phyloP scores from a whole-genome alignment of 1,140 invertebrate genomes.

The Leucophenga varia region DNA sequence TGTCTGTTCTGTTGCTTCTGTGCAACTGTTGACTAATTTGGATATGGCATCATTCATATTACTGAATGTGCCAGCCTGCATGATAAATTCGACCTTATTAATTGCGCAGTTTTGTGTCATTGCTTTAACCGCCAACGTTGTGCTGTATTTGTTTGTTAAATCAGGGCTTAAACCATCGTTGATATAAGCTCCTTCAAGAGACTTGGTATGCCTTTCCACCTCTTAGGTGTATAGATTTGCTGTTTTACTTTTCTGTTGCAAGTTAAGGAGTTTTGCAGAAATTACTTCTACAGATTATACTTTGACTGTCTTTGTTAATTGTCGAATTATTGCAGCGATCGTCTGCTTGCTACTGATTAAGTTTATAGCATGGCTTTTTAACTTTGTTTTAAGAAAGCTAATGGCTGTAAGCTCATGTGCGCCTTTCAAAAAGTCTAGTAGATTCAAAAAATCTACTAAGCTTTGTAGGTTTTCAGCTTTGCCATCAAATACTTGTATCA shows the following conservation, averaged over 20 bases:
- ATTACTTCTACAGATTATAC: background rate
- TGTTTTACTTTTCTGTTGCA: background rate
- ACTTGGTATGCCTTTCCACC: background rate
- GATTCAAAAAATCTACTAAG: background rate
- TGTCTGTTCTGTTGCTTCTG: background rate
- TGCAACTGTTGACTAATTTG: too few relatives aligned
- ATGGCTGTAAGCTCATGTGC: background rate
- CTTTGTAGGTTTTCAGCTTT: background rate
- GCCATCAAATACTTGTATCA: background rate
- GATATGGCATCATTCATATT: too few relatives aligned
- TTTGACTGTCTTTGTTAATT: background rate
- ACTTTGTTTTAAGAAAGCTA: background rate
- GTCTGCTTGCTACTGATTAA: background rate
- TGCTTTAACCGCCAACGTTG: background rate
- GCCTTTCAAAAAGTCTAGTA: background rate
- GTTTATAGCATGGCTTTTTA: background rate
- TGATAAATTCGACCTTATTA: background rate
- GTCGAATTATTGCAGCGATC: background rate
- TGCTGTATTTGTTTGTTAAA: background rate
- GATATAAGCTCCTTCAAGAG: background rate
- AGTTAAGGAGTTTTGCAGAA: background rate
- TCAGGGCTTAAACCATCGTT: background rate
- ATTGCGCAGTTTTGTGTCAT: background rate
- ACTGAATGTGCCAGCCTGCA: background rate
- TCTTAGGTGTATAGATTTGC: background rate